These are phyloP conservation scores for Desmodus rotundus DNA, from an alignment of 2,113 vertebrate species.

Conservation along the genomic window DNA sequence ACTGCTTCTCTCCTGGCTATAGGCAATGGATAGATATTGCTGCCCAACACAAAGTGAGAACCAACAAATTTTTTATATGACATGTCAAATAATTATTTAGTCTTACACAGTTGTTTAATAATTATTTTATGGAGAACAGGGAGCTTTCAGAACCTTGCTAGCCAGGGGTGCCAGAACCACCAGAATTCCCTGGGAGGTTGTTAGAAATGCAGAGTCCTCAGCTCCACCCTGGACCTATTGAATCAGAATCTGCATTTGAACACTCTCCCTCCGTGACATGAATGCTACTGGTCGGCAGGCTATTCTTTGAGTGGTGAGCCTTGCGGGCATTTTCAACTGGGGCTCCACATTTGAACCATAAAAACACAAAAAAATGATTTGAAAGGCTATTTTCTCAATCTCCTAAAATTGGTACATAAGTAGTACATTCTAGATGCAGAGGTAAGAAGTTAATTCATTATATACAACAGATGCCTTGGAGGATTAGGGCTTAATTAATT, in stretches of 20 bases:
- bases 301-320: not conserved
- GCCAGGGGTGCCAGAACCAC: not conserved
- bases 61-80: not conserved
- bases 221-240: not conserved
- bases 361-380: not conserved
- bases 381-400: not conserved
- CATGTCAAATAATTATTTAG: not conserved
- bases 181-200: not conserved
- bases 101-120: not conserved
- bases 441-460: not conserved
- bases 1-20: not conserved
- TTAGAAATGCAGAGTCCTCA: not conserved
- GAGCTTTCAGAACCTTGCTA: not conserved
- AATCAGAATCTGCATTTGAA: not conserved
- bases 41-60: not conserved
- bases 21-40: not conserved
- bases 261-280: not conserved
- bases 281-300: not conserved
- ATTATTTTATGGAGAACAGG: not conserved
- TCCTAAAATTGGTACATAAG: not conserved
- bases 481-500: conserved; percentile 12
- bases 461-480: not conserved
- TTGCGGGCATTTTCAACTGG: not conserved
- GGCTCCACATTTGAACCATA: not conserved
- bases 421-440: not conserved